phyloP scores from a whole-genome alignment of 2,888 invertebrate genomes.

The Yponomeuta sedellus region DNA sequence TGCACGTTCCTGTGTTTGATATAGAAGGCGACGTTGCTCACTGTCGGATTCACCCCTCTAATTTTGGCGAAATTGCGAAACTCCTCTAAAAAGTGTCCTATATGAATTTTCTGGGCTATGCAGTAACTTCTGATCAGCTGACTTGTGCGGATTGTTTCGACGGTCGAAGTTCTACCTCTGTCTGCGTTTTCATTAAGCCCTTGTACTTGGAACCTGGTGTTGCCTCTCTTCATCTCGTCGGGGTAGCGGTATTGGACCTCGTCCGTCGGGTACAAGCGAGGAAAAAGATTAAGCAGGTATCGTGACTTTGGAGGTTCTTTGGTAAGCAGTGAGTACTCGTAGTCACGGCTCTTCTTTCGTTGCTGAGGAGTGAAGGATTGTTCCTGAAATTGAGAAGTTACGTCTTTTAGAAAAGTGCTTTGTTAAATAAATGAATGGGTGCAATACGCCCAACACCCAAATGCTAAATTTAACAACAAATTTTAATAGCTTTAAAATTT shows the following conservation, averaged over 20 bases:
- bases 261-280: slow-evolving; percentile 37
- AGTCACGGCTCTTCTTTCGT: slow-evolving; percentile 40
- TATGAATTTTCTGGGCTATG: slow-evolving; percentile 30
- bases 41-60: slow-evolving; percentile 32
- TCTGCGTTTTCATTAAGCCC: slow-evolving; percentile 14
- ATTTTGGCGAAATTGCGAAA: slow-evolving; percentile 37
- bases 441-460: too few species aligned
- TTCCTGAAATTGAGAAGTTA: slow-evolving; percentile 34
- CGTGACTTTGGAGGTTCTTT: slow-evolving; percentile 39
- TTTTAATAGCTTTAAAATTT: too few species aligned
- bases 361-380: slow-evolving; percentile 33
- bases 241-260: slow-evolving; percentile 5
- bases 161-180: slow-evolving; percentile 30
- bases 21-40: slow-evolving; percentile 38
- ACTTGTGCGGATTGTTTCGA: slow-evolving; percentile 41
- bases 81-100: slow-evolving; percentile 35
- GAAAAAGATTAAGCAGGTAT: slow-evolving; percentile 34
- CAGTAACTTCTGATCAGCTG: slow-evolving; percentile 44
- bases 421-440: too few species aligned
- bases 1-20: slow-evolving; percentile 34
- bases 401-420: too few species aligned
- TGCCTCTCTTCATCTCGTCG: slow-evolving; percentile 13
- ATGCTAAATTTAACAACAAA: too few species aligned
- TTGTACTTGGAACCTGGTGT: neutral
- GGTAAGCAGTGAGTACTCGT: slow-evolving; percentile 41